Base-by-base conservation (phyloP, 2,888 invertebrate species). In the Eledona agricola region DNA sequence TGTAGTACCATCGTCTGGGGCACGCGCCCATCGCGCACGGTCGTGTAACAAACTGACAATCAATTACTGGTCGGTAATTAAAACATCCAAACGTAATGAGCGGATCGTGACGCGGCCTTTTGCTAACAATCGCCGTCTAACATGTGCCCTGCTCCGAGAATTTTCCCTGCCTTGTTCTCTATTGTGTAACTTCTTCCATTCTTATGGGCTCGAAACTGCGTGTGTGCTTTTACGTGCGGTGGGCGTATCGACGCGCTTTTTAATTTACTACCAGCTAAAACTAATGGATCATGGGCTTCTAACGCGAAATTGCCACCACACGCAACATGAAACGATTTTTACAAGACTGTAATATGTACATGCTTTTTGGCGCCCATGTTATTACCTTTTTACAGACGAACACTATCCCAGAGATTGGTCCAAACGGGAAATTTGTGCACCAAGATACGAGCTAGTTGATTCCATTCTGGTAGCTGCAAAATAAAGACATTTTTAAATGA, bases 81-180 rank as follows among this genome's bases (percentile, higher is more conserved):
- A 72, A 71, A 71, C 71, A 71, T 72, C 69, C 64, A 64, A 69
- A 56, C 58, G 68, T 71, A 72, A 72, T 71, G 72, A 70, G 66
- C 62, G 59, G 63, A 71, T 67, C 72, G 70, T 72, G 72, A 72
- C 72, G 63, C 50, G 57, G 70, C 69, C 63, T 65, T 68, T 65
- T 59, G 64, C 60, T 53, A 62, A 64, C 64, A 64, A 63, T 64
- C 55, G 62, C 54, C 47, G 46, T 32, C 50, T 31, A 42, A 52
- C 52, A 57, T 53, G 40, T 57, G 57, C 49, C 46, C 46, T 40
- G 53, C 32, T 42, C 32, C 42, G n/a, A 31, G 32, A 37, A 28
- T 47, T 47, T 35, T 17, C 34, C 35, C 49, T 23, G 31, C 10
- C 7, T 47, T 7, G 11, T 17, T n/a, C 22, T 29, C 46, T 35